Percentiles rank a stretch among this genome's conserved stretches.
Evolutionary conservation across 2,113 vertebrate species (phyloP).

Genomic region (Myanophis thanlyinensis): DNA sequence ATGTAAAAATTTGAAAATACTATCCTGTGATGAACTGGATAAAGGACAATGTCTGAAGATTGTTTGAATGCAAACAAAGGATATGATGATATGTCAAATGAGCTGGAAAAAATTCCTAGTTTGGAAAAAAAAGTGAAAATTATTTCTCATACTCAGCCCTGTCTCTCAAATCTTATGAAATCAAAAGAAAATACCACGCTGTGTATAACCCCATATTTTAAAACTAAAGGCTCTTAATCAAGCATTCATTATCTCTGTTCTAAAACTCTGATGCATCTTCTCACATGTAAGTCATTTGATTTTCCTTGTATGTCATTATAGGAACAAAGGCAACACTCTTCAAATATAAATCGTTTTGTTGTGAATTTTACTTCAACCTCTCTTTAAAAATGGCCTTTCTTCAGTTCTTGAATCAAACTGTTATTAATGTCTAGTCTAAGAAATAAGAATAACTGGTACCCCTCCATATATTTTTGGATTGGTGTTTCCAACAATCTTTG

Average conservation of each 20-base stretch:
- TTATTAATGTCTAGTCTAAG: conserved; percentile 3
- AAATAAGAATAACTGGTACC: neutral
- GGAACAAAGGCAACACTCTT: conserved; percentile 22
- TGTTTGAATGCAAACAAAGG: neutral
- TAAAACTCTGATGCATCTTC: conserved; percentile 53
- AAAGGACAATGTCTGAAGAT: neutral
- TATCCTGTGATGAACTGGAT: neutral
- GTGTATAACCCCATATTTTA: conserved; percentile 31
- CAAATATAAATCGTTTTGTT: conserved; percentile 32
- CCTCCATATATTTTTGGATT: neutral
- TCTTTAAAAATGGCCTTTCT: conserved; percentile 46
- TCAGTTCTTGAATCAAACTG: conserved; percentile 23
- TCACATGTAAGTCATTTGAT: conserved; percentile 57
- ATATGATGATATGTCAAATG: neutral
- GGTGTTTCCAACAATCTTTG: neutral
- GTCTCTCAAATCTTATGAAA: neutral
- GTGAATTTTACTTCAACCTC: conserved; percentile 35
- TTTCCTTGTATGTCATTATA: conserved; percentile 29
- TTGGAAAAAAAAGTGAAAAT: neutral
- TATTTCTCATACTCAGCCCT: neutral
- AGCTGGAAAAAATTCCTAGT: neutral
- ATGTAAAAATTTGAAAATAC: neutral
- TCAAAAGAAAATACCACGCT: neutral
- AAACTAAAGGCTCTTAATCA: conserved; percentile 17
- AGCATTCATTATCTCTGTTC: conserved; percentile 40